Evolutionary conservation across 2,113 vertebrate genomes (phyloP), one percentile per base, ranked within the genome.

Genomic region (Melanotaenia duboulayi): DNA sequence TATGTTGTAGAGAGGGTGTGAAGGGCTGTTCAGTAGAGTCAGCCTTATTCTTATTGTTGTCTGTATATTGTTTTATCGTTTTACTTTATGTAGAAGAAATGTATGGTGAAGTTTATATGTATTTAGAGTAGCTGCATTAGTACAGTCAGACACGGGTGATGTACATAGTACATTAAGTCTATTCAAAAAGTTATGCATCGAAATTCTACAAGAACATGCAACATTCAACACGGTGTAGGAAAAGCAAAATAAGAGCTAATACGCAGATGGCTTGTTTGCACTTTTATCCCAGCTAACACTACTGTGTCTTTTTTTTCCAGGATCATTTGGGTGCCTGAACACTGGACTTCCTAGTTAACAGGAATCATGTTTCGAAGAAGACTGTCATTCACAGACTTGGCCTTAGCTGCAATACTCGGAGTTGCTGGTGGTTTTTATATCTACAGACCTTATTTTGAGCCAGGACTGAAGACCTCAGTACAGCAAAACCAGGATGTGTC

Each of bases 371-470:
- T 95, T 88, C 74, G 80, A 52, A 71, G 82, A 55, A 92, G 94
- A 70, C n/a, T 96, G 28, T 89, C 94, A 8, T 87, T 95, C 40
- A 46, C 91, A 37, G 92, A 95, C 42, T 19, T 95, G 12, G 62
- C 89, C 4, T 48, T 96, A 28, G 94, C 88, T 9, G 62, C 78
- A 11, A 1, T 93, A 25, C 74, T 97, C 6, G 97, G 97, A 78
- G 89, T 97, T 57, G 81, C 35, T 42, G 94, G 95, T 65, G 97
- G 97, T 0, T 0, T 97, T 49, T 99, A 98, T 72, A 94, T 99
- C 74, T 99, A 96, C 85, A 93, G 85, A 75, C 97, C 97, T 16
- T 55, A 92, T 67, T 95, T 94, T 77, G 86, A 94, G 42, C 40
- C 87, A 0, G 68, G 52, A 20, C 58, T 49, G 25, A 91, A 67